Base-by-base conservation (phyloP, 2,888 invertebrate species). In the Anorthoa munda region DNA sequence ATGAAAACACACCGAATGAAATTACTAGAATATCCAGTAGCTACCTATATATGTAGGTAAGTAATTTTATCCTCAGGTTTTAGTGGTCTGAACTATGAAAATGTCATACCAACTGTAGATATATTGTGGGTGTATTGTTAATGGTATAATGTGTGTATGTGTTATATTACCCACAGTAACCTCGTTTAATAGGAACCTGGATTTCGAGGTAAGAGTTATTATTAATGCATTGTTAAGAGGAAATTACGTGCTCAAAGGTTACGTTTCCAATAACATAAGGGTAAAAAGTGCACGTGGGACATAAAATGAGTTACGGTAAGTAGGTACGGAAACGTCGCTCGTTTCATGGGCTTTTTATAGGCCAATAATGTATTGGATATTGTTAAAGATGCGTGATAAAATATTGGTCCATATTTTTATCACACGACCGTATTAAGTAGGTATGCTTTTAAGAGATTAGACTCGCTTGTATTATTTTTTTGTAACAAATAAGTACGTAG, bases 341-440 rank as follows among this genome's bases (percentile, higher is more conserved):
- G 9, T 51, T 59, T 58, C 46, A 71, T 71, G 31, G 21, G n/a
- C 13, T 56, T 60, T 73, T 51, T 66, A 65, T 74, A 18, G 18
- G 61, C 2, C 45, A 9, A 55, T 73, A 60, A 79, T 59, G 21
- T 64, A 72, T 73, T 65, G 65, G 51, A 51, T 72, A 65, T 56
- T 60, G 31, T 23, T 55, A 39, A 48, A 48, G 60, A 31, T 31
- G 39, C 7, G 26, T 45, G 11, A 7, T 60, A 46, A 65, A 60
- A 46, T 18, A 7, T 59, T n/a, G 18, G 7, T 23, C 12, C 4
- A n/a, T 39, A 59, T 59, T 39, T 59, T n/a, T 15, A 59, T 39
- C 39, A 31, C 4, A 39, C 31, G n/a, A 5, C 4, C 4, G 18
- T 55, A 55, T 39, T 39, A 9, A 3, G 9, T 39, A 9, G 0